Base-by-base conservation (phyloP, 2,113 vertebrate genomes). In the Cephalophus harveyi region DNA sequence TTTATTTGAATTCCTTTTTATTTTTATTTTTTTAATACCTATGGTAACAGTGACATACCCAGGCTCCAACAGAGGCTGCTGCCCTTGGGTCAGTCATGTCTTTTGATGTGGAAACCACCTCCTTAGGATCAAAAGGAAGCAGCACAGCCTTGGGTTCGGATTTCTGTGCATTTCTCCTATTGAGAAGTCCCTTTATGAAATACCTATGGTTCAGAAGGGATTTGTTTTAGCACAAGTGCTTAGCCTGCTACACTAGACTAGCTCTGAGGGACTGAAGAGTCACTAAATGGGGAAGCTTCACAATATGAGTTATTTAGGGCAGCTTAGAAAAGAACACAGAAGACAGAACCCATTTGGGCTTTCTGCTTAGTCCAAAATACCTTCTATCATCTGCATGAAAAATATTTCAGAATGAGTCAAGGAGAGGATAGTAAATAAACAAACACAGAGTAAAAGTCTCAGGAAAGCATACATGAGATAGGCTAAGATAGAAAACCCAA, bases 351-450 rank as follows among this genome's bases (percentile, higher is more conserved):
- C 23, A n/a, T 84, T 96, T 81, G 36, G n/a, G 36, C 57, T 92
- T 78, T 27, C 27, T 91, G 86, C 76, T 91, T 93, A 40, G 43
- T 88, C 48, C 62, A 78, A 79, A 93, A 88, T 85, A 33, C 33
- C 71, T 92, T 50, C 33, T 54, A 83, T 87, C 30, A 54, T 94
- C 50, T 67, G 54, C 14, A 52, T 82, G 57, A 93, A 85, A 94
- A 59, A 87, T 64, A 79, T 52, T 64, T 93, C 28, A 76, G 17
- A 89, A 30, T 46, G 19, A 62, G 36, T 62, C 86, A 81, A 59
- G 74, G 59, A 86, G 19, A 64, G 27, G 48, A 64, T 4, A 97
- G 40, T 55, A 85, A 95, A 93, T 88, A 94, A 97, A 92, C 57
- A 96, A 89, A 62, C 3, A 28, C 36, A 62, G 30, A 57, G 8